Evolutionary conservation across 2,888 invertebrate genomes (phyloP), one percentile per base, ranked within the genome.

Genomic region (Ctena decussata): DNA sequence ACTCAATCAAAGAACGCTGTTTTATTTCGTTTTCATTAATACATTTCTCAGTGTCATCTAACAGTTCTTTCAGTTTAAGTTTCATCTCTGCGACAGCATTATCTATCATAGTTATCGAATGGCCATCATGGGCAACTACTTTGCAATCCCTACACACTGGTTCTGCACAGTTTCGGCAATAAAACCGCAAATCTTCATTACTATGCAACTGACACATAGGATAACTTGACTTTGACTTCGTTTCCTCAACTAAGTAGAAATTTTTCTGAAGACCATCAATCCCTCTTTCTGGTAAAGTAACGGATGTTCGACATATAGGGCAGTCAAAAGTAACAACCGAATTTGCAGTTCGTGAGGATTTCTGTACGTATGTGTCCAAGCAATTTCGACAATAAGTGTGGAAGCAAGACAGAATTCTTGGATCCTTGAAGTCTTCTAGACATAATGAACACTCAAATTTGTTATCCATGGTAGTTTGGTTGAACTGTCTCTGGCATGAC

Each of bases 11-110:
- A 30, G 27, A 11, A 18, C 65, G 65, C 5, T 30, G 65, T 18
- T 18, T 32, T 65, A 65, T 65, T 65, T 65, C 65, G 21, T 65
- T 65, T 65, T 65, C 65, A 35, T 65, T 32, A 11, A 65, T 65
- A n/a, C 1, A 11, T n/a, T 65, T 65, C 21, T 65, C 65, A 11
- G 65, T 35, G 18, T 65, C 65, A 21, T 15, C 5, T 21, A 65
- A 35, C 8, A 11, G 15, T 1, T 65, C 35, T 3, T 65, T 35
- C 8, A 65, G 21, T 12, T 65, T 18, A 3, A 11, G 1, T 35
- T 5, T 65, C 65, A 65, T 30, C 30, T 65, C 65, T 12, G 5
- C 21, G 18, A 1, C 11, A 30, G 35, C 35, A 35, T 32, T 8
- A 1, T 65, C 30, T 18, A 21, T 24, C 32, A 65, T 12, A 65